phyloP scores from a whole-genome alignment of 2,113 vertebrate species.

The Rhombomys opimus region DNA sequence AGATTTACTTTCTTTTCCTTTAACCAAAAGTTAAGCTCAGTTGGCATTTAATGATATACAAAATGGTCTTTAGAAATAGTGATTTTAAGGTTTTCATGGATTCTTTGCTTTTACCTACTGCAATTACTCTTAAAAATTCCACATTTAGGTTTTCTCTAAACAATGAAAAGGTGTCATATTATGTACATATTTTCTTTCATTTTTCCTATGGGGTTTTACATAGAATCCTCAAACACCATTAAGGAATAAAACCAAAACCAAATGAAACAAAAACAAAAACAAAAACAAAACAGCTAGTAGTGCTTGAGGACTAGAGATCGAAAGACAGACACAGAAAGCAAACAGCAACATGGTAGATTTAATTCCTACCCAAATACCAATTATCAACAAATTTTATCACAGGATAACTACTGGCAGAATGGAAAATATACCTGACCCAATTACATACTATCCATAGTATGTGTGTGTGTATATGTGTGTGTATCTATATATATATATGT shows the following conservation, averaged over 20 bases:
- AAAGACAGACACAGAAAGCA: neutral
- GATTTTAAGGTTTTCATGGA: slow-evolving; percentile 51
- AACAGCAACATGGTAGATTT: neutral
- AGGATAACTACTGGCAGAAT: neutral
- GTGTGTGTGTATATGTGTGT: fast-evolving
- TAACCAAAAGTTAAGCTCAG: neutral
- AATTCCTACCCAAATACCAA: neutral
- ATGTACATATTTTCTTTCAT: neutral
- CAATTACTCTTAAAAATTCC: slow-evolving; percentile 60
- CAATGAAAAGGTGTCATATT: slow-evolving; percentile 44
- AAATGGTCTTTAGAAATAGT: slow-evolving; percentile 10
- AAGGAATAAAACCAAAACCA: neutral
- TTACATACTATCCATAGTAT: neutral
- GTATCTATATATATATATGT: too few species aligned
- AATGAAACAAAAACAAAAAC: neutral
- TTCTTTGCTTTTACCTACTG: slow-evolving; percentile 44
- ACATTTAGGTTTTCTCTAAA: slow-evolving; percentile 52
- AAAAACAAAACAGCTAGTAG: neutral
- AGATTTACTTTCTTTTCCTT: slow-evolving; percentile 37
- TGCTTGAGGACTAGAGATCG: neutral
- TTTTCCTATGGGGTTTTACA: slow-evolving; percentile 53
- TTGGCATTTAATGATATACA: slow-evolving; percentile 21
- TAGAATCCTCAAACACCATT: slow-evolving; percentile 23
- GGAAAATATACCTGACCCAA: neutral
- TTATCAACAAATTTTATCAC: neutral